Conservation (phyloP, 2,797 vertebrate genomes). For the Tauraco hartlaubi region DNA sequence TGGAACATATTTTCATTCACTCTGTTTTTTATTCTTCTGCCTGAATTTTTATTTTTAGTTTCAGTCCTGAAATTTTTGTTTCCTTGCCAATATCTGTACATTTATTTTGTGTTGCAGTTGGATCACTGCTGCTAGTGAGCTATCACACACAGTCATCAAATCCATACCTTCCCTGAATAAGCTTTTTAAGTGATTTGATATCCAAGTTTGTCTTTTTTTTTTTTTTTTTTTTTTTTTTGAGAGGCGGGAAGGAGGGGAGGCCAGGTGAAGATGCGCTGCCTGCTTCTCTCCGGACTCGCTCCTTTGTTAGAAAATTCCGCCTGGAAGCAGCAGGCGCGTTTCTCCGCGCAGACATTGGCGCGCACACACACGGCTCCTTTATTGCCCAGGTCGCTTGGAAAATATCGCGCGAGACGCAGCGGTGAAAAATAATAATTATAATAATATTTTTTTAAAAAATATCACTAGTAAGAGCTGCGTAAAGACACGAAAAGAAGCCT, state of each 20-base stretch:
- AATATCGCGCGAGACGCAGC: not conserved
- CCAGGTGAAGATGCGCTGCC: not conserved
- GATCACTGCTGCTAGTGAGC: constrained; percentile 38
- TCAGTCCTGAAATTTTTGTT: constrained; percentile 44
- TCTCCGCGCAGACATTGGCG: not conserved
- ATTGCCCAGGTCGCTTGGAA: not conserved
- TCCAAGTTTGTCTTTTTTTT: not conserved
- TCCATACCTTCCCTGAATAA: not conserved
- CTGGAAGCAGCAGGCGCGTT: not conserved
- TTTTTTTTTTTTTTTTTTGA: not conserved
- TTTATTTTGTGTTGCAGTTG: constrained; percentile 66
- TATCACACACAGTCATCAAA: constrained; percentile 43
- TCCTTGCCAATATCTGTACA: constrained; percentile 57
- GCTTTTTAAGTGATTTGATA: constrained; percentile 35
- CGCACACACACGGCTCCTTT: not conserved
- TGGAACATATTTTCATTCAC: constrained; percentile 36
- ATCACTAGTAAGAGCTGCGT: not conserved
- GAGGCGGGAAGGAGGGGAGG: not conserved
- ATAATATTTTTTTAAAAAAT: no score
- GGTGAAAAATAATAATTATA: not conserved
- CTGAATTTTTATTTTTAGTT: constrained; percentile 53
- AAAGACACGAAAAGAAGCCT: not conserved
- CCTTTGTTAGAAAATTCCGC: constrained; percentile 44
- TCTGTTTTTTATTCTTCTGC: constrained; percentile 27
- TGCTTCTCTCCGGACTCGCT: not conserved